Evolutionary conservation across 2,797 vertebrate genomes (phyloP), one percentile per base, ranked within the genome.

Genomic region (Eidolon dupreanum): DNA sequence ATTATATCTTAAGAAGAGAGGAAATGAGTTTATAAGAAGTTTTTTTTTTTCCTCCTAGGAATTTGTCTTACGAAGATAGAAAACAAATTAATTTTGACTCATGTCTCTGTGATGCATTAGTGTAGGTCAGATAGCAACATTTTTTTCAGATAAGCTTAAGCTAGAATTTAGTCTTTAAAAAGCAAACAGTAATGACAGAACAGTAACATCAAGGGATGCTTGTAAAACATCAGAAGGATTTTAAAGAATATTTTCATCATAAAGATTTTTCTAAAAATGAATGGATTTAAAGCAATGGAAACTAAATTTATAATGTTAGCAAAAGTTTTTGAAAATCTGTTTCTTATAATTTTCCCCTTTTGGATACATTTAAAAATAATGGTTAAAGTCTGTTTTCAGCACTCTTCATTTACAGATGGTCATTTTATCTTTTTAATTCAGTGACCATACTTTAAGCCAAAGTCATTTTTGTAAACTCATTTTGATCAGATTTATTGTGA

Each of bases 401-500:
- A 86, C 31, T 26, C 36, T 79, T 71, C 61, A 73, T 81, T 93
- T 93, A 43, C 90, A 73, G 33, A 49, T 49, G 9, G 55, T 71
- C 24, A n/a, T 88, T 94, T 93, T 81, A n/a, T 49, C 82, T 91
- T 92, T 82, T 75, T 4, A 85, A 91, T 75, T 92, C 41, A 85
- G 2, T 63, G 77, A 84, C 68, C 6, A 6, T 73, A 57, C 28
- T 75, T 90, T 51, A 88, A 90, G 66, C 70, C 53, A 65, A 57
- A 83, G 16, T 70, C 31, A 92, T 83, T 86, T 75, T 49, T 15
- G 10, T 84, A 84, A 84, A 95, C 89, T 88, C 65, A 88, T 96
- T 95, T 93, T 88, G 28, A 86, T 95, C 46, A 55, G 84, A 95
- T 96, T 90, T 75, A 63, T 96, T 93, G 51, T 70, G 65, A 79